Conservation (phyloP, 2,888 invertebrate species). For the Phengaris arion region DNA sequence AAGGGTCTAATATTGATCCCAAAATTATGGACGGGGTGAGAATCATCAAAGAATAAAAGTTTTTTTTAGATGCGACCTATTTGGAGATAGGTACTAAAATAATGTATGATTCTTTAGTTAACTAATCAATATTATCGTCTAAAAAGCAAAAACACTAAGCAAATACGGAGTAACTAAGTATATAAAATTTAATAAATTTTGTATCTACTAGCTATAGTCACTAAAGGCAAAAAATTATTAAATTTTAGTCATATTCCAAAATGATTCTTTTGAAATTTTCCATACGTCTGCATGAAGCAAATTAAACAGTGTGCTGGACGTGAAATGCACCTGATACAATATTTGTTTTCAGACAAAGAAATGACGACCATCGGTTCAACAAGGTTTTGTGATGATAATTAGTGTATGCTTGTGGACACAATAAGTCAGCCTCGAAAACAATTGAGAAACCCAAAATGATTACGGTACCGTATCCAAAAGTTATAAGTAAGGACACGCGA, state of each 20-base stretch:
- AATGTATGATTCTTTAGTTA: background rate
- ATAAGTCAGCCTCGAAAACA: constrained; percentile 42
- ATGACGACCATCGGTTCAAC: constrained; percentile 68
- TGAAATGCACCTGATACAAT: constrained; percentile 71
- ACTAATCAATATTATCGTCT: background rate
- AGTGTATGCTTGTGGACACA: constrained; percentile 62
- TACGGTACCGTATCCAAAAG: constrained; percentile 37
- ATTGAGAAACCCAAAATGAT: constrained; percentile 38
- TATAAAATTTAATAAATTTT: background rate
- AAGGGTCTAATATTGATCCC: constrained; percentile 19
- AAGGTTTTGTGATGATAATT: constrained; percentile 73
- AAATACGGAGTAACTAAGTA: background rate
- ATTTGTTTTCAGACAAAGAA: constrained; percentile 74
- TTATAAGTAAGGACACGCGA: constrained; percentile 59
- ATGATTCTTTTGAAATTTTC: constrained; percentile 48
- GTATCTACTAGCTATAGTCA: background rate
- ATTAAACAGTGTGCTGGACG: constrained; percentile 70
- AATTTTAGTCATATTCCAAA: constrained; percentile 15
- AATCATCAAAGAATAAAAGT: background rate
- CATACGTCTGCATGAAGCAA: constrained; percentile 69
- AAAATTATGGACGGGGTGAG: constrained; percentile 15
- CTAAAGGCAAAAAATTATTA: background rate
- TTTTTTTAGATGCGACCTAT: background rate
- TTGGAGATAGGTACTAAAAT: background rate
- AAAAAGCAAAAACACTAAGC: background rate